These are phyloP conservation scores for Sinohyriopsis cumingii DNA, from an alignment of 2,888 invertebrate genomes.

Conservation along the genomic window DNA sequence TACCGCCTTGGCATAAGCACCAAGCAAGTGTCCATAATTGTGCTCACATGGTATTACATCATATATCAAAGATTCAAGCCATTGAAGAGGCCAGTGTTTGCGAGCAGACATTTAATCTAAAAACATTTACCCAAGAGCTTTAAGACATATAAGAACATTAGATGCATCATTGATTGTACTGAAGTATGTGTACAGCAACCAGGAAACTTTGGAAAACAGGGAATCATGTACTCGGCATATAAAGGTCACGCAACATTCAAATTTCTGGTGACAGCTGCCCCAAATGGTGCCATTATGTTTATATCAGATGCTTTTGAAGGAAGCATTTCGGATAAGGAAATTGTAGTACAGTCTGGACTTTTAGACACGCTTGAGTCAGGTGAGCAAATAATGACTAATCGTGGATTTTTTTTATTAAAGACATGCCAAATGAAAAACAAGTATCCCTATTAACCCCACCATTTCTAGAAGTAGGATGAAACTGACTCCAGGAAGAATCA, in stretches of 20 bases:
- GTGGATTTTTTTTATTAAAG: no score
- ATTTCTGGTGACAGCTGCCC: constrained; percentile 1
- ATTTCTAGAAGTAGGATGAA: constrained; percentile 1
- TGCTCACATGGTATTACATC: constrained; percentile 5
- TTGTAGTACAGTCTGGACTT: no score
- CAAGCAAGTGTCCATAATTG: no score
- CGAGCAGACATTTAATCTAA: background rate
- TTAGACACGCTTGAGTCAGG: no score
- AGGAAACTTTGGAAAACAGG: constrained; percentile 8
- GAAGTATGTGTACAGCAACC: constrained; percentile 9
- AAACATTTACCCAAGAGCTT: constrained; percentile 4
- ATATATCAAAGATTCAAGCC: background rate
- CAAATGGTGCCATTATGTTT: constrained; percentile 1
- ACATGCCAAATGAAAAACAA: no score
- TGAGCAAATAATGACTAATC: no score
- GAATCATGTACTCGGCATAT: constrained; percentile 11
- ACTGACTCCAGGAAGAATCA: background rate
- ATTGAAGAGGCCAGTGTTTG: constrained; percentile 2
- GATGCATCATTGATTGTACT: constrained; percentile 13
- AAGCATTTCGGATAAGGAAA: no score
- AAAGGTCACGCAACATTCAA: constrained; percentile 7
- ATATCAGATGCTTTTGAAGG: no score
- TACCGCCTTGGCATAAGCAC: no score
- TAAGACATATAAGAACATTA: constrained; percentile 11
- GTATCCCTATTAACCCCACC: no score